Evolutionary conservation across 2,888 invertebrate species (phyloP).

Genomic region (Ochropleura plecta): DNA sequence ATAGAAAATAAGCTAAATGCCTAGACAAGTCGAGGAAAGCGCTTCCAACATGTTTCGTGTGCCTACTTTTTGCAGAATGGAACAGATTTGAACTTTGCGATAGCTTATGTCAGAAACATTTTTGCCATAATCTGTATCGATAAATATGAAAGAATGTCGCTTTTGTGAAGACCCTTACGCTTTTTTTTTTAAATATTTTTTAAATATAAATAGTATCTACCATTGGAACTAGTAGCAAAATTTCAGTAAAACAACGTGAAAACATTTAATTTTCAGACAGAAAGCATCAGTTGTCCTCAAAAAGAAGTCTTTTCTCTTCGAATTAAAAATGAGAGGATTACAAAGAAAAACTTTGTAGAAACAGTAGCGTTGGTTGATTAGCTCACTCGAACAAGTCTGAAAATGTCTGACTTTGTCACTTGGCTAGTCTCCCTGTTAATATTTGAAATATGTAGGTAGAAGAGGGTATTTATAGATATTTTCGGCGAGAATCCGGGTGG

Average conservation of each 20-base stretch:
- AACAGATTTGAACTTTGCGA: background rate
- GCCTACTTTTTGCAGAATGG: background rate
- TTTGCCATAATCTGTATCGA: background rate
- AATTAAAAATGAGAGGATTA: slow-evolving; percentile 41
- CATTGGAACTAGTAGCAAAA: background rate
- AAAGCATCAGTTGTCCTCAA: background rate
- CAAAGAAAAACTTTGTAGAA: slow-evolving; percentile 23
- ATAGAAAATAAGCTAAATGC: background rate
- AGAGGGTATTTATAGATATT: slow-evolving; percentile 89
- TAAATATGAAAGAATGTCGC: background rate
- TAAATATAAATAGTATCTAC: background rate
- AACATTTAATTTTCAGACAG: background rate
- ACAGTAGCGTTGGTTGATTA: slow-evolving; percentile 54
- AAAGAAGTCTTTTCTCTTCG: background rate
- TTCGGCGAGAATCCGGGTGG: slow-evolving; percentile 89
- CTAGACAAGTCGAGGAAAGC: background rate
- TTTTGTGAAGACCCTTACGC: background rate
- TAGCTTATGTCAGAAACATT: background rate
- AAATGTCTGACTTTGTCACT: slow-evolving; percentile 78
- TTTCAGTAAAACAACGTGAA: background rate
- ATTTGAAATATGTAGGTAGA: slow-evolving; percentile 89
- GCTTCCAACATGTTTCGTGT: background rate
- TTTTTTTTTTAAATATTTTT: too few species aligned
- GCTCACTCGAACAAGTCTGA: slow-evolving; percentile 59
- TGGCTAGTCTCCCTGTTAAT: slow-evolving; percentile 83